A percentile compares a stretch with the other conserved stretches of the same genome.
Conservation (phyloP, 1,140 invertebrate genomes). For the Belonocnema kinseyi region DNA sequence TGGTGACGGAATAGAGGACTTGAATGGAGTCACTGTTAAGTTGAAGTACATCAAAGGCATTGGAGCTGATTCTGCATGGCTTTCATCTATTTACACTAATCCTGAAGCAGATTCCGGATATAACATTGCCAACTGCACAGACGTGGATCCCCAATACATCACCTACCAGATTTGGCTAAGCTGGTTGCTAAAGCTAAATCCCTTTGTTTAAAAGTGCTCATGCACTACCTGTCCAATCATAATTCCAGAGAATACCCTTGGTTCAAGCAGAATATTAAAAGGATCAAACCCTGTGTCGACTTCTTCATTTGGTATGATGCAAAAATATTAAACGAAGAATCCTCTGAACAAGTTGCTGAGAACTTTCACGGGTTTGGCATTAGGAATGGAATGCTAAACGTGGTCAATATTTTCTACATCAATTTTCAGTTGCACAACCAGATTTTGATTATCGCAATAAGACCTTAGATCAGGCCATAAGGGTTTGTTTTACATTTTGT, state of each 20-base stretch:
- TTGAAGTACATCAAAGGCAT: too few species aligned
- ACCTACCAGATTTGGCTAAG: conserved; percentile 70
- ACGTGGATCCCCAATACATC: too few species aligned
- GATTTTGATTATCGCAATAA: too few species aligned
- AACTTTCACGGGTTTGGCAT: conserved; percentile 74
- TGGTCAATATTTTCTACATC: conserved; percentile 79
- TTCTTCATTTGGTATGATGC: conserved; percentile 82
- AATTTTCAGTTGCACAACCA: conserved; percentile 36
- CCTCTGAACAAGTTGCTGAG: conserved; percentile 70
- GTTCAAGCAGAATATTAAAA: conserved; percentile 79
- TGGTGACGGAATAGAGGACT: too few species aligned
- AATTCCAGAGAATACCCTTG: conserved; percentile 66
- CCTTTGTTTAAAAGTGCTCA: conserved; percentile 77
- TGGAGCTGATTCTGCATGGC: too few species aligned
- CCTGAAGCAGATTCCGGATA: too few species aligned
- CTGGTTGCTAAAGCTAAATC: conserved; percentile 62
- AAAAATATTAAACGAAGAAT: conserved; percentile 54
- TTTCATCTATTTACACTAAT: too few species aligned
- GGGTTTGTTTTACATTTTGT: conserved; percentile 79
- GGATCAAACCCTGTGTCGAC: conserved; percentile 79
- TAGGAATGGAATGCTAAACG: conserved; percentile 76
- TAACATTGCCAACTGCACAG: too few species aligned
- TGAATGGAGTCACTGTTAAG: too few species aligned
- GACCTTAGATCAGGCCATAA: conserved; percentile 73
- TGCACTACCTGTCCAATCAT: conserved; percentile 79